Base-by-base conservation (phyloP, 2,888 invertebrate genomes). In the Agelastica alni region DNA sequence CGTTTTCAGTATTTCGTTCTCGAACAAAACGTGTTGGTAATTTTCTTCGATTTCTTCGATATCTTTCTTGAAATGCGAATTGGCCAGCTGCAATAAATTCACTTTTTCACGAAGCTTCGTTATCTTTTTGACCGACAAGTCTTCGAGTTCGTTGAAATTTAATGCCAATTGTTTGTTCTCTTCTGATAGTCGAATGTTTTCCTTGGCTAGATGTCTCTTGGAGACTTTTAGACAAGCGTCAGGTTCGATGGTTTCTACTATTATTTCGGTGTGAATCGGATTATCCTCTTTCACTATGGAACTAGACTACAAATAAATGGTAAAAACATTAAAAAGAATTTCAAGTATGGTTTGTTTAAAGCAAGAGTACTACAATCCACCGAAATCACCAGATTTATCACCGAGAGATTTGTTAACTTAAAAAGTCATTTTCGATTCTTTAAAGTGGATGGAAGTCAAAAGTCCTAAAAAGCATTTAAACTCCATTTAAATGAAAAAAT, bases 31-130 rank as follows among this genome's bases (percentile, higher is more conserved):
- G 22, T 82, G 81, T 2, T 75, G 73, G 39, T 83, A 79, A 56
- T 83, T 80, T 1, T 62, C 70, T 62, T 80, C 79, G 4, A 87
- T 70, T 31, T 78, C 77, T 53, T 82, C 81, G 60, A 86, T 86
- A 67, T 87, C 86, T 55, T 81, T 79, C 0, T 83, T 80, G 58
- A 86, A 82, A 30, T 85, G 78, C 51, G 82, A 81, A 68, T 87
- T 87, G 60, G 81, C 81, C 39, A 81, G 80, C 45, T 86, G 77
- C 0, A 87, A 77, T 0, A 79, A 76, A 58, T 80, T 78, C 0
- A 87, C 71, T 66, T 85, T 86, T 37, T 85, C 84, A 45, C 85
- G 82, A 3, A 87, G 70, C 69, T 85, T 85, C 47, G 78, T 71
- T 67, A 87, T 80, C 64, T 84, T 87, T 63, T 83, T 81, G 47